These are phyloP conservation scores for Martes martes DNA, from an alignment of 2,113 vertebrate species.

Conservation along the genomic window DNA sequence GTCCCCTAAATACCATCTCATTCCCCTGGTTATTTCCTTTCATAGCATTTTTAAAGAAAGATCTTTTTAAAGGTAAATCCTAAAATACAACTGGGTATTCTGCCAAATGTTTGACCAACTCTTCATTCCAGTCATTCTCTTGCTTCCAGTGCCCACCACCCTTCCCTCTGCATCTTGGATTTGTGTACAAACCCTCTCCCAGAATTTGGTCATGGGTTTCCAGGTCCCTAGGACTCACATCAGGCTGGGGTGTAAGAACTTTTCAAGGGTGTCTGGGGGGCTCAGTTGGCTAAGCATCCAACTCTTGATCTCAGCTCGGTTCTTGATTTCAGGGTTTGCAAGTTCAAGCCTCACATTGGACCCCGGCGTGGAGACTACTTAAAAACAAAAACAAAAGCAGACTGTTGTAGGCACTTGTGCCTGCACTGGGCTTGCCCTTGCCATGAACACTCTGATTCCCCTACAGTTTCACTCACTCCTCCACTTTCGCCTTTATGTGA, in stretches of 20 bases:
- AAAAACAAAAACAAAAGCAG: not conserved
- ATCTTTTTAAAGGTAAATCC: not conserved
- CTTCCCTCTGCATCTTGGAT: not conserved
- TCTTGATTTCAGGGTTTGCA: not conserved
- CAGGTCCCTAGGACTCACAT: not conserved
- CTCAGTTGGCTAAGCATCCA: not conserved
- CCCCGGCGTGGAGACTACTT: not conserved
- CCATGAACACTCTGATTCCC: not conserved
- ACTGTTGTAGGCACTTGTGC: not conserved
- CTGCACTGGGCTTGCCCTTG: not conserved
- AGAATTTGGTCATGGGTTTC: not conserved
- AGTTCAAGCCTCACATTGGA: not conserved
- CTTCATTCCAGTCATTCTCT: not conserved
- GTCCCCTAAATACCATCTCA: not conserved
- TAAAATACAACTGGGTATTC: not conserved
- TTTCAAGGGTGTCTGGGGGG: not conserved
- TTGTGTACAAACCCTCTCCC: not conserved
- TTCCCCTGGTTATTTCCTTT: not conserved
- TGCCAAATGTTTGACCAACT: not conserved
- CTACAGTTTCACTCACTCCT: not conserved
- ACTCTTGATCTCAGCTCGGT: not conserved
- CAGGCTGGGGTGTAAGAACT: not conserved
- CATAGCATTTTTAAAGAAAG: not conserved
- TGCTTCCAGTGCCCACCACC: not conserved
- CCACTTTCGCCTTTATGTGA: constrained; percentile 36